Base-by-base conservation (phyloP, 2,797 vertebrate species). In the Gallinago stenura region DNA sequence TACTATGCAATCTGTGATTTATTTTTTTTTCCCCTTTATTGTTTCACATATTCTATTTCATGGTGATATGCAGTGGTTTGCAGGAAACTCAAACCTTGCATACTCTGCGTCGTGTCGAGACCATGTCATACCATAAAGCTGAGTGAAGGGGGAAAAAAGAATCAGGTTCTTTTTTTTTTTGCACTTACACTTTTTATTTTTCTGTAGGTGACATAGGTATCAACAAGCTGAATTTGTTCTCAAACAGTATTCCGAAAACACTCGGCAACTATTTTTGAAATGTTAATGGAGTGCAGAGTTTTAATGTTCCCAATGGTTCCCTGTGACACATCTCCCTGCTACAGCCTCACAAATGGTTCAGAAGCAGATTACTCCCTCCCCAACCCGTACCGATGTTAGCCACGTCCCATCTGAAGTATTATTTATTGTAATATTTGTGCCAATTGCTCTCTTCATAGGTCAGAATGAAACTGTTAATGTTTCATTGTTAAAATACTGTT, bases 311-410 rank as follows among this genome's bases (percentile, higher is more conserved):
- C 31, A 65, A 1, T 15, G 25, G 21, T 45, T 92, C 39, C 30
- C 4, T 46, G 1, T 41, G 69, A 37, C 26, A 54, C n/a, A n/a
- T 86, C 26, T 69, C 30, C 37, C 33, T 53, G 10, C 35, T 64
- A 11, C 35, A 80, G 48, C 70, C 51, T 87, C 51, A 48, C 46
- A 58, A 66, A 18, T 12, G 31, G 37, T 54, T 45, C 30, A 19
- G 24, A 57, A 54, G 12, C 30, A 33, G 18, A 21, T 83, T 70
- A 16, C 31, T 70, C 24, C 28, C 72, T 33, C 37, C 4, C 25
- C 15, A 21, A 26, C 1, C 30, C 0, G 0, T 64, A 6, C 22
- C 11, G 18, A 7, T 1, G 3, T 88, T 43, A 60, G 10, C 45
- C 17, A 28, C 39, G 35, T 69, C 22, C 37, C 18, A 7, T 28